Evolutionary conservation across 2,797 vertebrate species (phyloP).

Genomic region (Thalassophryne amazonica): DNA sequence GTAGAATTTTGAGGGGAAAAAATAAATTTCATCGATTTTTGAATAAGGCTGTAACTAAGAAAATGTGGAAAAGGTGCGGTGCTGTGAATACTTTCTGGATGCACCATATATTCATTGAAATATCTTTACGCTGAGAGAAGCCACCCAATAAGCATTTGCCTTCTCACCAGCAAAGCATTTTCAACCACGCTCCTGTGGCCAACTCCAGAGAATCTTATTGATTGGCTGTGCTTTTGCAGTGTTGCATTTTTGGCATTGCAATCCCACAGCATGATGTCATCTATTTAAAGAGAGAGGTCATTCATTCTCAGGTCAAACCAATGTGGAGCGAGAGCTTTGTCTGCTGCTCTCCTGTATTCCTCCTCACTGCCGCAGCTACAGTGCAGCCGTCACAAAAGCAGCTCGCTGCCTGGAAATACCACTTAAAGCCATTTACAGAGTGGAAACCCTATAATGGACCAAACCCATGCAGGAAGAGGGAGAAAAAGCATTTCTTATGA

Average conservation of each 20-base stretch:
- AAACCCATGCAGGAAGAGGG: conserved; percentile 3
- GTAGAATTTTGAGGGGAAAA: too few species aligned
- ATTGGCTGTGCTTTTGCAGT: conserved; percentile 41
- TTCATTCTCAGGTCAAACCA: conserved; percentile 50
- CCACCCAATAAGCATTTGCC: conserved; percentile 15
- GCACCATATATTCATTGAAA: too few species aligned
- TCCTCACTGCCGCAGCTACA: conserved; percentile 18
- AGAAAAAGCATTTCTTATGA: conserved; percentile 14
- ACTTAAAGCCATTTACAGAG: conserved; percentile 20
- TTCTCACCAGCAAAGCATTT: conserved; percentile 11
- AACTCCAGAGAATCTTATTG: conserved; percentile 35
- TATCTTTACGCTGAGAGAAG: too few species aligned
- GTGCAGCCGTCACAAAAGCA: conserved; percentile 2
- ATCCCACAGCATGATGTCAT: conserved; percentile 64
- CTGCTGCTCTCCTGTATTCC: conserved; percentile 5
- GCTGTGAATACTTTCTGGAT: too few species aligned
- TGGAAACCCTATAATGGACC: conserved; percentile 8
- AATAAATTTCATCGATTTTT: too few species aligned
- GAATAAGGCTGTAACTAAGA: too few species aligned
- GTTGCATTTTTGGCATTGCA: conserved; percentile 47
- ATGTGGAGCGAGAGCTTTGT: conserved; percentile 10
- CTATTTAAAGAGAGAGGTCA: conserved; percentile 58
- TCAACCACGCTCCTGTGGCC: conserved; percentile 38
- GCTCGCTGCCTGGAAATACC: conserved; percentile 10
- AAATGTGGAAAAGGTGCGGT: too few species aligned